Evolutionary conservation across 1,140 invertebrate species (phyloP), one percentile per base, ranked within the genome.

Genomic region (Pomacea maculata): DNA sequence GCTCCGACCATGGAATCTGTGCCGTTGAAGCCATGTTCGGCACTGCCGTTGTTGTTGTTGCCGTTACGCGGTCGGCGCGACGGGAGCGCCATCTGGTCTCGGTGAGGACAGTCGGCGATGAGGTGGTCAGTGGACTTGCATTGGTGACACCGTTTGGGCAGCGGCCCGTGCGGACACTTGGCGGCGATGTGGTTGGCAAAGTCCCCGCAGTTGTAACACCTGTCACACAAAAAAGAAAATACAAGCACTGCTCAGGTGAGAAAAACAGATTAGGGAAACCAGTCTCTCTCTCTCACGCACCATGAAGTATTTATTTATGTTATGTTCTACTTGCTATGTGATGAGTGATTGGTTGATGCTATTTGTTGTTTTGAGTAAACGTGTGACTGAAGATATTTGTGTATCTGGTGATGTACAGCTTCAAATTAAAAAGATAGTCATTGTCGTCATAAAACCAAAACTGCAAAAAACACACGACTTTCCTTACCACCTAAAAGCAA

Each of bases 121-220:
- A 97, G 93, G 91, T 97, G 96, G 83, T 95, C 95, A 84, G 95
- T 94, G 79, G 95, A 94, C 90, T 96, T 96, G 91, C 96, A 97
- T 89, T 95, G 94, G 90, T 97, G 96, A 90, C 96, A 97, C 86
- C 95, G 93, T 92, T 97, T 97, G 86, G 96, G 96, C 92, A 96
- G 94, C 79, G 96, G 96, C 21, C 95, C 96, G 88, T 95, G 92
- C 80, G 94, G 94, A 90, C 96, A 97, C 90, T 96, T 96, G 68
- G 95, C 95, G 45, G 96, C 96, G 88, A 97, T 95, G 90, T 97
- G 96, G 91, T 96, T 97, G 55, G 95, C 95, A 89, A 97, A 96
- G 90, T 97, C 96, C 11, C 96, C 96, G 89, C 96, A 97, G 89
- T 97, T 97, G 91, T 97, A 97, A 91, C 96, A 97, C 87, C 96